Conservation (phyloP, 1,140 invertebrate species). For the Argopecten irradians region DNA sequence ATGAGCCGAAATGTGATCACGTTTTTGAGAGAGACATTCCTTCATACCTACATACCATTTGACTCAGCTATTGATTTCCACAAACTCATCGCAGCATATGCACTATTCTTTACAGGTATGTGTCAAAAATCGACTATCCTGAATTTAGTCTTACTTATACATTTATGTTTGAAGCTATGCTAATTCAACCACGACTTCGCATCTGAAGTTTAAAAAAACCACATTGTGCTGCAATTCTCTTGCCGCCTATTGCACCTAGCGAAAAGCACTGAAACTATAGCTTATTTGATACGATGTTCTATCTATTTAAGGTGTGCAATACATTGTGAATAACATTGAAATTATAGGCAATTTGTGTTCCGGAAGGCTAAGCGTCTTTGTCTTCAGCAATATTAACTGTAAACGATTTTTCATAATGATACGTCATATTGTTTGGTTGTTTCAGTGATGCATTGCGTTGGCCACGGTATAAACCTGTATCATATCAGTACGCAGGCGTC, state of each 20-base stretch:
- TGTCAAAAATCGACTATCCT: not conserved
- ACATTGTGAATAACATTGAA: not conserved
- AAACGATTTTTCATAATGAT: no score
- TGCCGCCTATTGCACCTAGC: no score
- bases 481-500: conserved; percentile 98
- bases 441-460: conserved; percentile 86
- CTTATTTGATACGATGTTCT: not conserved
- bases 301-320: not conserved
- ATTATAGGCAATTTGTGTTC: not conserved
- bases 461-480: conserved; percentile 99
- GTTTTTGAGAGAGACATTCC: conserved; percentile 96
- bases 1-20: conserved; percentile 98
- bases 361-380: not conserved
- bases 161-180: not conserved
- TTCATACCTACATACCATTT: conserved; percentile 98
- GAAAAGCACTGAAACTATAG: no score
- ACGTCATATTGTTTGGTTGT: no score
- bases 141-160: not conserved
- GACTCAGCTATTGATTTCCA: conserved; percentile 99
- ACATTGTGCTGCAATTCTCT: no score
- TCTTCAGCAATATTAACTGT: no score
- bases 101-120: conserved; percentile 88
- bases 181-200: not conserved
- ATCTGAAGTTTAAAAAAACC: not conserved
- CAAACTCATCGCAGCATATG: conserved; percentile 97